A percentile compares a stretch with the other conserved stretches of the same genome.
These are phyloP conservation scores for Sceliomorpha sp. DNA, from an alignment of 2,888 invertebrate genomes.

Conservation along the genomic window DNA sequence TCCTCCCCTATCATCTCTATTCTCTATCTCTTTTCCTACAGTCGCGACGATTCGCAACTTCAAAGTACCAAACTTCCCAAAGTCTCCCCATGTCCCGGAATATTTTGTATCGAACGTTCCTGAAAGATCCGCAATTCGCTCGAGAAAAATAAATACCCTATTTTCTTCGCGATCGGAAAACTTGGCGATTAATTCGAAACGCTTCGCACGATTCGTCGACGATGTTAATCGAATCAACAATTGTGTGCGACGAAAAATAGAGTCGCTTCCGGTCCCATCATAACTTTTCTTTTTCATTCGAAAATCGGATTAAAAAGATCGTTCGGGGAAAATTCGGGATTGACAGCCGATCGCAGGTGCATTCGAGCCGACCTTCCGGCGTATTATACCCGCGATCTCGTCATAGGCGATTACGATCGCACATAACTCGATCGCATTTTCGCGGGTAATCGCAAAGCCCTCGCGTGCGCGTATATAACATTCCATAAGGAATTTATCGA, in stretches of 20 bases:
- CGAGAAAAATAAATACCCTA: constrained; percentile 15
- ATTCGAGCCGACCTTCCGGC: too few species aligned
- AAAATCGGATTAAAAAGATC: too few species aligned
- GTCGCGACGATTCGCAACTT: constrained; percentile 18
- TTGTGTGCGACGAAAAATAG: too few species aligned
- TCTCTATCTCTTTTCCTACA: too few species aligned
- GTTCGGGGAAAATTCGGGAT: too few species aligned
- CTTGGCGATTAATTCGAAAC: not conserved
- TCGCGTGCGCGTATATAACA: constrained; percentile 6
- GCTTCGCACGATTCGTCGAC: not conserved
- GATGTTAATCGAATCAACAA: too few species aligned
- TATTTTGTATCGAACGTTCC: constrained; percentile 5
- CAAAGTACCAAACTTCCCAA: constrained; percentile 9
- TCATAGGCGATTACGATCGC: not conserved
- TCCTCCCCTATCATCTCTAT: too few species aligned
- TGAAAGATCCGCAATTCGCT: not conserved
- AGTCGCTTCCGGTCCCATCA: too few species aligned
- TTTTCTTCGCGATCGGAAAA: not conserved
- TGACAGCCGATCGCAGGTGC: too few species aligned
- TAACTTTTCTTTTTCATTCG: too few species aligned
- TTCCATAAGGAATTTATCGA: constrained; percentile 41
- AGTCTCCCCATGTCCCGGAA: constrained; percentile 3
- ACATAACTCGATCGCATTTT: constrained; percentile 28
- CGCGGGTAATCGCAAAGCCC: constrained; percentile 1
- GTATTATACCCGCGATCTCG: too few species aligned